These are phyloP conservation scores for Cyrtorhinus lividipennis DNA, from an alignment of 1,140 invertebrate genomes.

Conservation along the genomic window DNA sequence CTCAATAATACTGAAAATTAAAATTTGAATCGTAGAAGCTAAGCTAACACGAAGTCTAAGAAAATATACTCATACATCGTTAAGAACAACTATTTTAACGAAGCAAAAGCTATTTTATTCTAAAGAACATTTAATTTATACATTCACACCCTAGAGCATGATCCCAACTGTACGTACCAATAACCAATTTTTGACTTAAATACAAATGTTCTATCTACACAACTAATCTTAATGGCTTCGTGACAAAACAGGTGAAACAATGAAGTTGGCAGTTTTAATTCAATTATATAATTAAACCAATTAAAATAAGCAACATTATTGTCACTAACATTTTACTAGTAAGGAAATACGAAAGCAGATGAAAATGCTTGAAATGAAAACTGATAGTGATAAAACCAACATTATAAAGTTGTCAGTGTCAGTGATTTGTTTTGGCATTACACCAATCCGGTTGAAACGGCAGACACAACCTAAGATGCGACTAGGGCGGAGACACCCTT, in stretches of 20 bases:
- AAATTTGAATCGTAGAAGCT: not conserved
- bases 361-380: not conserved
- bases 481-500: not conserved
- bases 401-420: not conserved
- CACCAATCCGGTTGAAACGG: conserved; percentile 1
- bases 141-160: conserved; percentile 4
- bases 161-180: not conserved
- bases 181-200: conserved; percentile 6
- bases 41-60: not conserved
- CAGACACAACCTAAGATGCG: not conserved
- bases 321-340: conserved; percentile 18
- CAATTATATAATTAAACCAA: not conserved
- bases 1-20: conserved; percentile 10
- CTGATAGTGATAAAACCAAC: conserved; percentile 1
- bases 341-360: not conserved
- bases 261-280: conserved; percentile 5
- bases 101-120: conserved; percentile 8
- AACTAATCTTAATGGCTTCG: conserved; percentile 1
- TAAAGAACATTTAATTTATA: not conserved
- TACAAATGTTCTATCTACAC: not conserved
- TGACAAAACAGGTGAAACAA: not conserved
- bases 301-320: conserved; percentile 15
- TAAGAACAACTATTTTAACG: not conserved
- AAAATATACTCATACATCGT: conserved; percentile 1
- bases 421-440: not conserved